phyloP scores from a whole-genome alignment of 2,888 invertebrate species.

The Euzophera pinguis region DNA sequence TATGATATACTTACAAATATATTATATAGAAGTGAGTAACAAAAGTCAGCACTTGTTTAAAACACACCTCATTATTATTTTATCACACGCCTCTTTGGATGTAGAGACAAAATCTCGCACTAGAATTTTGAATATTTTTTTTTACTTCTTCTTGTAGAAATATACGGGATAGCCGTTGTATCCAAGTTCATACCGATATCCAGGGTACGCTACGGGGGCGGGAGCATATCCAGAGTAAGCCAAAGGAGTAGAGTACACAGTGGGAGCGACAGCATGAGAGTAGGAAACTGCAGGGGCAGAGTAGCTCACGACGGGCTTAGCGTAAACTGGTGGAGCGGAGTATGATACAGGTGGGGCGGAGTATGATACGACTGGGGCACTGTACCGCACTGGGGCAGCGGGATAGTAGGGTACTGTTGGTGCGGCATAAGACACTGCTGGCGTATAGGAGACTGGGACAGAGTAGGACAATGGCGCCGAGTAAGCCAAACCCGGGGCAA shows the following conservation, averaged over 20 bases:
- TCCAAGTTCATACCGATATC: slow-evolving; percentile 9
- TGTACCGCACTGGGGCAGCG: slow-evolving; percentile 1
- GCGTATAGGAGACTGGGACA: slow-evolving; percentile 2
- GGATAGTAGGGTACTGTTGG: slow-evolving; percentile 2
- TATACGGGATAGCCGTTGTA: slow-evolving; percentile 8
- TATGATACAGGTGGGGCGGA: slow-evolving; percentile 5
- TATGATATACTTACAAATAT: too few relatives aligned
- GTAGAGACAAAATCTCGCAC: too few relatives aligned
- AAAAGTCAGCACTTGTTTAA: too few relatives aligned
- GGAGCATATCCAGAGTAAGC: slow-evolving; percentile 4
- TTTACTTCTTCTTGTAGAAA: slow-evolving; percentile 13
- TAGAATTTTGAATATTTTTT: too few relatives aligned
- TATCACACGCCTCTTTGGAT: too few relatives aligned
- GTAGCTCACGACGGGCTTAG: slow-evolving; percentile 9
- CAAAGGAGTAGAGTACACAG: not conserved
- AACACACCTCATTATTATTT: too few relatives aligned
- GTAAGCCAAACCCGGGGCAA: not conserved
- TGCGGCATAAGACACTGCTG: not conserved
- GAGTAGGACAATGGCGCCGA: not conserved
- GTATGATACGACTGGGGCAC: slow-evolving; percentile 3
- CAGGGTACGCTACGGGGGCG: slow-evolving; percentile 4
- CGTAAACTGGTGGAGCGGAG: slow-evolving; percentile 1
- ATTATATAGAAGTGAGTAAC: too few relatives aligned
- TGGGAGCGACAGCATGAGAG: not conserved
- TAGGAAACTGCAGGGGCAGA: slow-evolving; percentile 5